Conservation (phyloP, 1,140 invertebrate species). For the Drosophila asahinai region DNA sequence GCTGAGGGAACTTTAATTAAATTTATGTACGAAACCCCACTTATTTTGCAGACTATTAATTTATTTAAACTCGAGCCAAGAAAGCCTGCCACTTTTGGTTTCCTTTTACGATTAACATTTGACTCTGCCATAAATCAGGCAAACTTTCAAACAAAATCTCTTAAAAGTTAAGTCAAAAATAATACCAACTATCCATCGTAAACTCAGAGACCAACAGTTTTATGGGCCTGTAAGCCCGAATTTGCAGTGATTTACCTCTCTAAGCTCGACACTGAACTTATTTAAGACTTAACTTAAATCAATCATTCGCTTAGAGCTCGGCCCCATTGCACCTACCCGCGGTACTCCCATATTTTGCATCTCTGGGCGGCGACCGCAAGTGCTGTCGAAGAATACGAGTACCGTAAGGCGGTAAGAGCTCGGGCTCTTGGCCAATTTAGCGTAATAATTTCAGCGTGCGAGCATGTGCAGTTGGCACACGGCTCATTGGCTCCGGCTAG, state of each 20-base stretch:
- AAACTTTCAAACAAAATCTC: neutral
- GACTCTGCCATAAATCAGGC: neutral
- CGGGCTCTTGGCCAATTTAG: conserved; percentile 73
- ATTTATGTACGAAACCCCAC: neutral
- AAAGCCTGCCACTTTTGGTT: no score
- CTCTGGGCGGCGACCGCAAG: conserved; percentile 36
- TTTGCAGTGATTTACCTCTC: conserved; percentile 1
- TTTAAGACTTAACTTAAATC: conserved; percentile 25
- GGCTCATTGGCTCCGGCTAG: conserved; percentile 56
- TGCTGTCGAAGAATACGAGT: conserved; percentile 30
- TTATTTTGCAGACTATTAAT: no score
- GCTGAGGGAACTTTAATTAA: no score
- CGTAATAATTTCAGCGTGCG: conserved; percentile 72
- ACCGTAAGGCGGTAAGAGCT: conserved; percentile 40
- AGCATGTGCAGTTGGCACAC: conserved; percentile 69
- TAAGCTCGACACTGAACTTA: neutral
- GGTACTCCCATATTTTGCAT: conserved; percentile 4
- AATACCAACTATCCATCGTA: neutral
- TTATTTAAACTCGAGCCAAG: no score
- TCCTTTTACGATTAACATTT: neutral
- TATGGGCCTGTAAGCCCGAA: neutral
- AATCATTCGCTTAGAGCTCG: conserved; percentile 11
- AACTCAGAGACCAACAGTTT: neutral
- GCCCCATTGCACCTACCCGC: neutral
- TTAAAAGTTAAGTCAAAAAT: neutral